These are phyloP conservation scores for Urophycis tenuis DNA, from an alignment of 2,797 vertebrate genomes.

Conservation along the genomic window DNA sequence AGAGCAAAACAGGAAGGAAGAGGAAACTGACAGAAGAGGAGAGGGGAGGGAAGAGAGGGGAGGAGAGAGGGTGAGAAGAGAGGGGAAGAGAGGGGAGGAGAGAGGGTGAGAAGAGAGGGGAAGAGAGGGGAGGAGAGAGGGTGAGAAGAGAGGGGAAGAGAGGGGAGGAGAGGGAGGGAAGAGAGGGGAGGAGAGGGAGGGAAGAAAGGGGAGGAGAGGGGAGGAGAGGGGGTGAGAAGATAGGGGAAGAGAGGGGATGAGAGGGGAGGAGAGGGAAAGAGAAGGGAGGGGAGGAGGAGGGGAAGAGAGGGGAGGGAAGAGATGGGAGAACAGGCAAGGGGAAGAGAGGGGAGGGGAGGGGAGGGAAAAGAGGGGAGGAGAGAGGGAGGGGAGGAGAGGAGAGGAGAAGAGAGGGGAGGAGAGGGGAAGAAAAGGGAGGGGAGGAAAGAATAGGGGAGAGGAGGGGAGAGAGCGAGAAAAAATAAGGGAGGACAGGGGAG, in stretches of 20 bases:
- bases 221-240: neutral
- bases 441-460: neutral
- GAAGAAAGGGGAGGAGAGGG: neutral
- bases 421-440: neutral
- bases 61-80: neutral
- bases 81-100: neutral
- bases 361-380: neutral
- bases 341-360: neutral
- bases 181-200: neutral
- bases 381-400: neutral
- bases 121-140: neutral
- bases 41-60: conserved; percentile 4
- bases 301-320: too few relatives aligned
- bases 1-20: too few relatives aligned
- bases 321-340: neutral
- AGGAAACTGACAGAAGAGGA: too few relatives aligned
- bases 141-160: neutral
- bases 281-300: neutral
- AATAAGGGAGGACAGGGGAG: neutral
- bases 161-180: neutral
- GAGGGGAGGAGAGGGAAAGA: neutral
- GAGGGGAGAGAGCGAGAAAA: neutral
- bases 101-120: neutral
- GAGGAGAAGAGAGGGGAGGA: neutral
- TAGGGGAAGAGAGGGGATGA: neutral